Conservation (phyloP, 1,140 invertebrate genomes). For the Hermetia illucens region DNA sequence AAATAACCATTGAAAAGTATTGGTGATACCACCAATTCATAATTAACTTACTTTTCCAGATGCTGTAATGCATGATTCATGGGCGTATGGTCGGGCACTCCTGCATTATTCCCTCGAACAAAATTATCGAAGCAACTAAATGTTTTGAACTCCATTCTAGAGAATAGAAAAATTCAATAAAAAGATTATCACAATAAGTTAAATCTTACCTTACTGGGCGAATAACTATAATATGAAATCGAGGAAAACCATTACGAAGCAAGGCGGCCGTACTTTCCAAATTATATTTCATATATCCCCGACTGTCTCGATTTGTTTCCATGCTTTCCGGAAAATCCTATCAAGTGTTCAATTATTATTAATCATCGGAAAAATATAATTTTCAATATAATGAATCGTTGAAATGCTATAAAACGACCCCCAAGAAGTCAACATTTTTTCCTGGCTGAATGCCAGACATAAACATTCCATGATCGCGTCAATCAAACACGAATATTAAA, state of each 20-base stretch:
- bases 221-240: conserved; percentile 57
- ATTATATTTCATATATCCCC: conserved; percentile 60
- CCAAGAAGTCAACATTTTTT: no score
- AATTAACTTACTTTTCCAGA: conserved; percentile 38
- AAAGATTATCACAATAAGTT: not conserved
- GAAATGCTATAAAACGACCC: no score
- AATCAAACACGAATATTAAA: no score
- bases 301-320: conserved; percentile 55
- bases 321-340: conserved; percentile 72
- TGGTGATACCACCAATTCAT: not conserved
- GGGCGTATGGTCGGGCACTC: conserved; percentile 54
- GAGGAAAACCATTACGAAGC: conserved; percentile 51
- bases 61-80: conserved; percentile 53
- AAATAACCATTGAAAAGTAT: not conserved
- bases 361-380: not conserved
- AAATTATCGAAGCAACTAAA: conserved; percentile 83
- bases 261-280: conserved; percentile 54
- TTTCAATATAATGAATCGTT: not conserved
- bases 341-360: no score
- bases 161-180: conserved; percentile 12
- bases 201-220: conserved; percentile 43
- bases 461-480: no score
- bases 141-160: conserved; percentile 62
- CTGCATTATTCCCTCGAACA: conserved; percentile 57
- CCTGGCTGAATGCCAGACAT: no score